Evolutionary conservation across 2,888 invertebrate genomes (phyloP), one percentile per base, ranked within the genome.

Genomic region (Monoplex corrugatus): DNA sequence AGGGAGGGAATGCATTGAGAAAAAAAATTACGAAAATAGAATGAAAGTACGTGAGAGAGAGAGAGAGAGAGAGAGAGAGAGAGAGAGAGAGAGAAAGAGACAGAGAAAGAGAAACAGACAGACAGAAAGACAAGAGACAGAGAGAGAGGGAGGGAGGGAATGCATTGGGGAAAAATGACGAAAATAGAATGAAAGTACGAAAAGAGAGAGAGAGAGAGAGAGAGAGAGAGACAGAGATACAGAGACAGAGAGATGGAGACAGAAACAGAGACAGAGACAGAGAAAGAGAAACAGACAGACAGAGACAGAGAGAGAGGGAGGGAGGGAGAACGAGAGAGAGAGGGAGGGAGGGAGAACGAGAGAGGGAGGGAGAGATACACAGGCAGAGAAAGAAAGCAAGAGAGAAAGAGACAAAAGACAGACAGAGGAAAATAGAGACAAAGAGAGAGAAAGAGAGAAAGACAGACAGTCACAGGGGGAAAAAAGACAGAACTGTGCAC

Each of bases 161-260:
- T 19, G 50, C 50, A 50, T 13, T 50, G 50, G 19, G 19, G 10
- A 50, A 50, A 50, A 19, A 68, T 16, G 28, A n/a, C 13, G 68
- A 68, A n/a, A n/a, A n/a, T n/a, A n/a, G n/a, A n/a, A n/a, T n/a
- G n/a, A n/a, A n/a, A n/a, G 28, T 16, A 68, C 23, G 28, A n/a
- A 68, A n/a, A 68, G 68, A 68, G 68, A 68, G 68, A 68, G 68
- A 68, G 68, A 68, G 68, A 68, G 28, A 44, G 44, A 44, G 44
- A 44, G 44, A 44, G 44, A 44, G 84, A 84, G 44, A 84, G 84
- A 84, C 44, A 84, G 44, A 84, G 44, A 84, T 23, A 44, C 28
- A 84, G 84, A 84, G 84, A 84, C 44, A 84, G 45, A 40, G 84
- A 45, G 44, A 84, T 23, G 44, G 84, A 84, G 23, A 44, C 3